Conservation (phyloP, 2,888 invertebrate genomes). For the Furcula furcula region DNA sequence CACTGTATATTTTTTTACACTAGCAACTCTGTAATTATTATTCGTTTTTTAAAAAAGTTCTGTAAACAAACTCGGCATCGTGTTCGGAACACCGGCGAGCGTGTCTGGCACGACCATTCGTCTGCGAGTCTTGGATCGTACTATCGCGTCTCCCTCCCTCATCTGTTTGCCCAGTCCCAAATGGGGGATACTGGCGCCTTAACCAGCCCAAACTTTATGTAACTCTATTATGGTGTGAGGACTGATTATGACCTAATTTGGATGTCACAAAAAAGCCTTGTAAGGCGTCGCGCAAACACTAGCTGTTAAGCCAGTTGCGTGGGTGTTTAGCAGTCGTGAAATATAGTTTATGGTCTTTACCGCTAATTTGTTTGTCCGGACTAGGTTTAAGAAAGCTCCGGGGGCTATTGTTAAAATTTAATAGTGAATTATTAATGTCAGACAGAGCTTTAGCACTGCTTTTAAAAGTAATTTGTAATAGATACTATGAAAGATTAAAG, state of each 20-base stretch:
- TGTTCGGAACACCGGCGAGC: conserved; percentile 33
- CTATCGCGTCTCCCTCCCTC: conserved; percentile 73
- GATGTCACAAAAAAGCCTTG: conserved; percentile 32
- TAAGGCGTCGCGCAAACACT: conserved; percentile 28
- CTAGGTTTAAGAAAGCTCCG: too few relatives aligned
- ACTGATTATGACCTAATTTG: conserved; percentile 40
- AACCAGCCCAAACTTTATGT: conserved; percentile 55
- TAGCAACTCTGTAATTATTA: conserved; percentile 27
- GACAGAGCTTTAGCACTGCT: too few relatives aligned
- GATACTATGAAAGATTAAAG: too few relatives aligned
- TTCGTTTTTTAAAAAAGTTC: conserved; percentile 51
- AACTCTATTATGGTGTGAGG: conserved; percentile 53
- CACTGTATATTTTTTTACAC: conserved; percentile 35
- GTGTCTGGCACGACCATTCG: conserved; percentile 60
- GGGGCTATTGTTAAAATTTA: too few relatives aligned
- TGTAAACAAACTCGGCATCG: conserved; percentile 46
- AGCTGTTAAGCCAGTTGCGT: conserved; percentile 16
- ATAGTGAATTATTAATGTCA: too few relatives aligned
- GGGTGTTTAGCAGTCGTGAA: conserved; percentile 24
- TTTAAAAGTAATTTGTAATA: too few relatives aligned
- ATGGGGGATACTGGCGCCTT: conserved; percentile 70
- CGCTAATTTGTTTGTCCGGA: too few relatives aligned
- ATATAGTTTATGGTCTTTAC: conserved; percentile 35
- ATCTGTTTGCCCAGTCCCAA: conserved; percentile 73
- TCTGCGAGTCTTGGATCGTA: conserved; percentile 62